Evolutionary conservation across 2,888 invertebrate species (phyloP).

Genomic region (Trachelus tabidus): DNA sequence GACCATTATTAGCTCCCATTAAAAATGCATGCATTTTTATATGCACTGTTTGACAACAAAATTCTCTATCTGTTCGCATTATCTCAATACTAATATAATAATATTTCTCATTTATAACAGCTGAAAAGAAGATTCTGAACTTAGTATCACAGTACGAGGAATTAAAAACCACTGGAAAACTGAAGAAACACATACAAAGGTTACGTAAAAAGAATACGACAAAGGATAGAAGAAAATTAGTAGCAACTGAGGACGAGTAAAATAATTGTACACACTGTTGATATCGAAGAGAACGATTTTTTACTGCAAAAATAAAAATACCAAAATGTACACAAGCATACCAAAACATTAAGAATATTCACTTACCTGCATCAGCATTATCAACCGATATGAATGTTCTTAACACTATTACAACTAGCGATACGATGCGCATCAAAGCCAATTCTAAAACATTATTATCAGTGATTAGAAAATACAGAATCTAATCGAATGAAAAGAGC

Average conservation of each 20-base stretch:
- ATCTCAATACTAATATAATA: conserved; percentile 14
- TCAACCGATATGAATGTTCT: not conserved
- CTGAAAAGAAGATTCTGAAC: conserved; percentile 80
- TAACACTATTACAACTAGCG: not conserved
- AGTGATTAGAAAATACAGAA: not conserved
- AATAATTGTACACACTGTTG: not conserved
- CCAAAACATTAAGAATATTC: not conserved
- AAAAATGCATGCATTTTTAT: conserved; percentile 15
- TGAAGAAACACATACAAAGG: conserved; percentile 85
- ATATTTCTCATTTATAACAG: conserved; percentile 68
- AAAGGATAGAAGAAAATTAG: conserved; percentile 49
- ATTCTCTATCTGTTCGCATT: conserved; percentile 9
- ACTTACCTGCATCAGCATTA: not conserved
- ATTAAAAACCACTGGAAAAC: conserved; percentile 79
- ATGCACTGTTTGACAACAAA: conserved; percentile 11
- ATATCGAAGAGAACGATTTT: not conserved
- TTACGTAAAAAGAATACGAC: conserved; percentile 79
- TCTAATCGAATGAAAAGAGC: not conserved
- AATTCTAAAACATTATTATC: not conserved
- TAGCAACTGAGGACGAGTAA: not conserved
- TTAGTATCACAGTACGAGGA: conserved; percentile 85
- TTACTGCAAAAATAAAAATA: not conserved
- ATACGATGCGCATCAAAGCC: not conserved
- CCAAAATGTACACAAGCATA: not conserved
- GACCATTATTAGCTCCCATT: not conserved